Evolutionary conservation across 1,140 invertebrate genomes (phyloP).

Genomic region (Heliothis subflexa): DNA sequence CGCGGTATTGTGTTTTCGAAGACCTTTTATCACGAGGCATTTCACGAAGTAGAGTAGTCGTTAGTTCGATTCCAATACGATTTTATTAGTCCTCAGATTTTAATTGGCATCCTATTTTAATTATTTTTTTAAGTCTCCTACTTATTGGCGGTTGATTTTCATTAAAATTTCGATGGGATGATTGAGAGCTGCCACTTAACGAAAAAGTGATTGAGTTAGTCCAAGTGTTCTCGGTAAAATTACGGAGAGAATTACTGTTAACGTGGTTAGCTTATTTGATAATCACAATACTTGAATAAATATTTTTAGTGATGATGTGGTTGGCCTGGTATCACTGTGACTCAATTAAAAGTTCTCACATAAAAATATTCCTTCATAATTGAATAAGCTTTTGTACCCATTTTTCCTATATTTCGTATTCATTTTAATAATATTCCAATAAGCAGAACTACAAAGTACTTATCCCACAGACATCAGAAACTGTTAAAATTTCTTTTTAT

Average conservation of each 20-base stretch:
- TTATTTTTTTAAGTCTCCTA: slow-evolving; percentile 48
- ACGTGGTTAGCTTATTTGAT: background rate
- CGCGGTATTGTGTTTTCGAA: slow-evolving; percentile 84
- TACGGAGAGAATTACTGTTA: slow-evolving; percentile 2
- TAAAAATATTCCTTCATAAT: too few species aligned
- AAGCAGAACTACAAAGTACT: too few species aligned
- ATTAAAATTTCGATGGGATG: slow-evolving; percentile 44
- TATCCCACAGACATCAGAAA: too few species aligned
- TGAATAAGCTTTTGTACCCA: too few species aligned
- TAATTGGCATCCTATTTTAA: slow-evolving; percentile 70
- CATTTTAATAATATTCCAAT: too few species aligned
- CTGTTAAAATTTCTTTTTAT: too few species aligned
- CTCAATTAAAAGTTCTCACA: too few species aligned
- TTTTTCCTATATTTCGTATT: too few species aligned
- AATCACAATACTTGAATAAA: background rate
- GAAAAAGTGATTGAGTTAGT: slow-evolving; percentile 19
- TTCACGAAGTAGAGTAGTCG: slow-evolving; percentile 80
- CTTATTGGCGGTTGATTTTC: slow-evolving; percentile 47
- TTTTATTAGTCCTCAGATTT: slow-evolving; percentile 82
- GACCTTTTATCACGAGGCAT: slow-evolving; percentile 84
- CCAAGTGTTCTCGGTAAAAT: slow-evolving; percentile 25
- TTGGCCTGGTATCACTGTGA: too few species aligned
- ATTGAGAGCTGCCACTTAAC: slow-evolving; percentile 12
- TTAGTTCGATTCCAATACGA: slow-evolving; percentile 82
- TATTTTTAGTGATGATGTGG: too few species aligned